Evolutionary conservation across 2,113 vertebrate genomes (phyloP).

Genomic region (cat (Felis catus)): F.catus_Fca126_mat1.0 CM031412.1:155031001-155031500

Average conservation of each 20-base stretch:
- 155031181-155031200: neutral
- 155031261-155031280: neutral
- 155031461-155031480: neutral
- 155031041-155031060: neutral
- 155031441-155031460: neutral
- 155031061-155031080: neutral
- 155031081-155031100: neutral
- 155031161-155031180: neutral
- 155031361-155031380: neutral
- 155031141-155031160: neutral
- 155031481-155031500: conserved; percentile 22
- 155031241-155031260: neutral
- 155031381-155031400: neutral
- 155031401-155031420: neutral
- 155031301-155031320: neutral
- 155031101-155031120: neutral
- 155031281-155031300: neutral
- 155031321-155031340: neutral
- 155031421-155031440: neutral
- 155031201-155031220: neutral
- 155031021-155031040: neutral
- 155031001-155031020: neutral
- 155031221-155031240: neutral
- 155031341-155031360: neutral
- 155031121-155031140: neutral